Evolutionary conservation across 1,140 invertebrate species (phyloP), one percentile per base, ranked within the genome.

Genomic region (Sycophila sp.): DNA sequence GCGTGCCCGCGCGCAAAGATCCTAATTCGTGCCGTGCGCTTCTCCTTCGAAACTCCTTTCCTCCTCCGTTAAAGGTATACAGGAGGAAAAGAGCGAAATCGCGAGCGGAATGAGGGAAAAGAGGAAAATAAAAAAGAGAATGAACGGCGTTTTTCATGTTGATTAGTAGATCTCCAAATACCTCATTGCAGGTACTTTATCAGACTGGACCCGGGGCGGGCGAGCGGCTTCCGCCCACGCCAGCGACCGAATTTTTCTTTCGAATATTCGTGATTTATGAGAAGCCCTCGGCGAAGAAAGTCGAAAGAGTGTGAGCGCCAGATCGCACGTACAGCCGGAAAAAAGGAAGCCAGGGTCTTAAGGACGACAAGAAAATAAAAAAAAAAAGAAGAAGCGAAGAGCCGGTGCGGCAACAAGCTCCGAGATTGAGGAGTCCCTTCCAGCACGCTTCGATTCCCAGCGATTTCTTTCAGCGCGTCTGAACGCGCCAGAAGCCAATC

Each of bases 201-300:
- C 56, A 69, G 42, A 24, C 32, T 51, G 30, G 15, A n/a, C 17
- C 11, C 13, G 28, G 58, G 24, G 22, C 24, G 17, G n/a, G 40
- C 17, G 17, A 47, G 42, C n/a, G n/a, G 42, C 19, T 47, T 10
- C 11, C 19, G 49, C 19, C 32, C 15, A 40, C 17, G 17, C n/a
- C 8, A 22, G 17, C 42, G 55, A 53, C 28, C 26, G 38, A 70
- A 56, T 70, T 70, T 64, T 70, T 64, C 68, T 64, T 70, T 56
- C 36, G 58, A 64, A 70, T 69, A 70, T 70, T 62, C 30, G 19
- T 64, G 68, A 70, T 69, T 69, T 69, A 69, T 55, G 67, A 63
- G 67, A 42, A 67, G 47, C 40, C 26, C 30, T n/a, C n/a, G n/a
- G n/a, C n/a, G 42, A n/a, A 66, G 64, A 66, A 56, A 47, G 34